Evolutionary conservation across 1,140 invertebrate genomes (phyloP), one percentile per base, ranked within the genome.

Genomic region (Listronotus bonariensis): DNA sequence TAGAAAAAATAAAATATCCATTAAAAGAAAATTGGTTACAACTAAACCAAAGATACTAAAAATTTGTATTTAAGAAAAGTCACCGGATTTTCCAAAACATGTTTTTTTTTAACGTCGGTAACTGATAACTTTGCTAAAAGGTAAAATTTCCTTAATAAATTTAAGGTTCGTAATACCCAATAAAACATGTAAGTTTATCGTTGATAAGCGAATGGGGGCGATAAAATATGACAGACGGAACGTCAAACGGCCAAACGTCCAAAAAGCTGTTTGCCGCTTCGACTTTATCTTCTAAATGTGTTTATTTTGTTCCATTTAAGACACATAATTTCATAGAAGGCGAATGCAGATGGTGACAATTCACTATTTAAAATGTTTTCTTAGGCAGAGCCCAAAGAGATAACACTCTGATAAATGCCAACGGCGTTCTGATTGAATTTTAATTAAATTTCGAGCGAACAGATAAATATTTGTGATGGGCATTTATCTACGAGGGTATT

Each of bases 331-430:
- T 74, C 68, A 72, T 74, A 68, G 71, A 67, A 63, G 68, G 67
- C 67, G 51, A 67, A 52, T 71, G 68, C 63, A 74, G 67, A 74
- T 73, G 69, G 68, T 68, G 74, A 74, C 74, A 76, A 74, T 76
- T 74, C 67, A 73, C 73, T 76, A 76, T 76, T 75, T 75, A 74
- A 76, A 76, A 75, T 74, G 75, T 75, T 75, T 76, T 76, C 74
- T 76, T 75, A 75, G 71, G 70, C 68, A 72, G 59, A 73, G 68
- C 69, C 68, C 59, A 32, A 68, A 51, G 34, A 76, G 72, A 75
- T 74, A 74, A 74, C 70, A 71, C 72, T 67, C 63, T 71, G 74
- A 76, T 75, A 76, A 74, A 76, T 73, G 71, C 68, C 63, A 67
- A 32, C 57, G 68, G 69, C 72, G 63, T 72, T 75, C 68, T 77